Base-by-base conservation (phyloP, 2,888 invertebrate genomes). In the Yponomeuta plumbellus region DNA sequence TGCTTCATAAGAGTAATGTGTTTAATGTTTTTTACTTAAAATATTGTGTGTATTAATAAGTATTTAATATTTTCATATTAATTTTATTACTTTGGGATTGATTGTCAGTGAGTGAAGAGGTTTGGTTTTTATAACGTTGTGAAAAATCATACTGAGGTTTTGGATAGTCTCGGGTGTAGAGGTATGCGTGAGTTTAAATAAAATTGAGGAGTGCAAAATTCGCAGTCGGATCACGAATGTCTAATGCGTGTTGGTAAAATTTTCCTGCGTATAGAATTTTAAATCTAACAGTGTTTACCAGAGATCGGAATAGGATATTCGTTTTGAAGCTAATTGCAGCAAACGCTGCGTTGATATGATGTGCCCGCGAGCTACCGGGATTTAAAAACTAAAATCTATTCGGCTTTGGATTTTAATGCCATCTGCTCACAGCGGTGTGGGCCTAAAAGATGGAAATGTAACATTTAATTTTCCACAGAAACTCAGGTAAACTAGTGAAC, bases 11-110 rank as follows among this genome's bases (percentile, higher is more conserved):
- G 67, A 72, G 40, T 74, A n/a, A 69, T 67, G 64, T 70, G 40
- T 40, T 72, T 11, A 68, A 68, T 76, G 69, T 72, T 72, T 68
- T 74, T 72, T 71, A 67, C 70, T 64, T 70, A 69, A 71, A 57
- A 23, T 13, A 21, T 63, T 65, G 44, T 65, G n/a, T 70, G 67
- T 52, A 64, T 62, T 26, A 65, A 52, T 23, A 52, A 34, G 34
- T 68, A 68, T 57, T 57, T 66, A 59, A 21, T 44, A 57, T 67
- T 67, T 65, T 65, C 44, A 17, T 68, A 62, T 57, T 58, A 39
- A 61, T 52, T 65, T 52, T 52, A 13, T 52, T 3, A 52, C 17
- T 52, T 44, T 13, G 17, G 17, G 44, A 52, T 17, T 52, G 44
- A 17, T 17, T 17, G 3, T 17, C 4, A 52, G 17, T 1, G 13